Evolutionary conservation across 2,113 vertebrate species (phyloP), one percentile per base, ranked within the genome.

Genomic region (Percopsis transmontana): DNA sequence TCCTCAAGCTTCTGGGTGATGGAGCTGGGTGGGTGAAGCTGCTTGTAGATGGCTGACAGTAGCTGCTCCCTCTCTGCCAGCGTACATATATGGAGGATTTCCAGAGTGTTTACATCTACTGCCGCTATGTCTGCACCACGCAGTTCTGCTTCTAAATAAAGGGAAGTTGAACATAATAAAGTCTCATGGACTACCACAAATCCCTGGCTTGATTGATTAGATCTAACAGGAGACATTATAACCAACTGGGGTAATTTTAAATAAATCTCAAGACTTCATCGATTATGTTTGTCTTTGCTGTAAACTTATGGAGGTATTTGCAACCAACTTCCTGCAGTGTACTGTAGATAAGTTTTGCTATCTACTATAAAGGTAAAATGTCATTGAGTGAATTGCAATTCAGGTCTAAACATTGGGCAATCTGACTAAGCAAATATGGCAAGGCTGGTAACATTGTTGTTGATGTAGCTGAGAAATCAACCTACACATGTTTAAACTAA

Each of bases 21-120:
- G 53, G 33, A 33, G 63, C 80, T 90, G 33, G 85, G 82, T 40
- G 91, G 89, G 71, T 92, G 88, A 21, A 92, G 82, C 54, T 92
- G 87, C 52, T 82, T 81, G 56, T 93, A 92, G 60, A 92, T 85
- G 21, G 89, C 88, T 3, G 92, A 90, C 40, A 93, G 85, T 2
- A 92, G 63, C 45, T 58, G 82, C 85, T 92, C 92, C 62, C 72
- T 87, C 8, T 92, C 90, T 65, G 92, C 83, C 57, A 86, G 56
- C 8, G 79, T 65, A 50, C 68, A 65, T 59, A 93, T 69, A 9
- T 90, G 91, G 20, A 93, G 89, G 21, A 72, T 39, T 62, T 91
- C 85, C 59, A 92, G 81, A 42, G 71, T 87, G 18, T 72, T 82
- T 58, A 76, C 72, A 51, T 92, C 87, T 55, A 93, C 85, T 1